These are phyloP conservation scores for Agriopis marginaria DNA, from an alignment of 2,888 invertebrate species.

Conservation along the genomic window DNA sequence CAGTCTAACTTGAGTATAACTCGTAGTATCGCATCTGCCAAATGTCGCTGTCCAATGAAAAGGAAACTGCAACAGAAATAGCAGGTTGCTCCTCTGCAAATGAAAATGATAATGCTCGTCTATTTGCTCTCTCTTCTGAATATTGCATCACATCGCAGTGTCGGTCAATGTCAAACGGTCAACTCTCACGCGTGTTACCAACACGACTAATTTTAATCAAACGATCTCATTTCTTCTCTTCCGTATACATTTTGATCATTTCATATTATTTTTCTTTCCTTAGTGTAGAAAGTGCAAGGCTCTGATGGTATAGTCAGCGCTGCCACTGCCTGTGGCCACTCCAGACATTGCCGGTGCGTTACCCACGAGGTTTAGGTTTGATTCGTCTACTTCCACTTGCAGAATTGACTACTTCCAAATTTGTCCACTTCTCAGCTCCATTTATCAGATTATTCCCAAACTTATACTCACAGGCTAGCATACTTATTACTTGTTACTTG, in stretches of 20 bases:
- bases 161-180: slow-evolving; percentile 18
- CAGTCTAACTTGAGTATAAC: too few relatives aligned
- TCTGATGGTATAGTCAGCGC: too few relatives aligned
- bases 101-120: neutral
- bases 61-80: neutral
- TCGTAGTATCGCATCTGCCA: too few relatives aligned
- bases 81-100: neutral
- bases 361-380: too few relatives aligned
- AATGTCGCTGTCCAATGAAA: neutral
- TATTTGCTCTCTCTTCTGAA: neutral
- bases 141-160: neutral
- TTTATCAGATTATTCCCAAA: too few relatives aligned
- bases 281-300: neutral
- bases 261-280: neutral
- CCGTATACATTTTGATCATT: neutral
- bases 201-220: neutral
- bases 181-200: neutral
- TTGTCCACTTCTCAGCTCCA: too few relatives aligned
- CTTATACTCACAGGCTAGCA: too few relatives aligned
- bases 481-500: too few relatives aligned
- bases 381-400: too few relatives aligned
- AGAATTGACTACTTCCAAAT: too few relatives aligned
- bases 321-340: too few relatives aligned
- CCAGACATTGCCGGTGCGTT: too few relatives aligned
- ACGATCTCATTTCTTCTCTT: neutral